Evolutionary conservation across 1,140 invertebrate species (phyloP).

Genomic region (Babylonia areolata): DNA sequence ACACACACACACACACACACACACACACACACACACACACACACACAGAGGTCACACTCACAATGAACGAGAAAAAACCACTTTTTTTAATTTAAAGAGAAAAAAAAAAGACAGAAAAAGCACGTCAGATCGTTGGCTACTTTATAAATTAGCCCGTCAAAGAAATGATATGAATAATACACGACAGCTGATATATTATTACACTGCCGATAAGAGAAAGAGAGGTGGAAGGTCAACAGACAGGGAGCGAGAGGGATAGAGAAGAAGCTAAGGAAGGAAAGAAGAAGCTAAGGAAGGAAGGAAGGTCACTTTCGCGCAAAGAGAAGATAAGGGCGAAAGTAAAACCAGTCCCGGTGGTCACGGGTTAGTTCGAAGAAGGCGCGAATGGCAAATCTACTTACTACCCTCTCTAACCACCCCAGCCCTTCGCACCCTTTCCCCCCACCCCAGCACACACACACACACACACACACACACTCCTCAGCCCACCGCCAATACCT

Average conservation of each 20-base stretch:
- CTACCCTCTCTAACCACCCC: not conserved
- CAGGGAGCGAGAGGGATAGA: not conserved
- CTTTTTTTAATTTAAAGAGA: too few species aligned
- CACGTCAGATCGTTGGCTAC: too few species aligned
- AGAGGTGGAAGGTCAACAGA: not conserved
- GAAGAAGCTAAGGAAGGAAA: not conserved
- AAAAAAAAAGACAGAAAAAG: too few species aligned
- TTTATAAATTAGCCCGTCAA: too few species aligned
- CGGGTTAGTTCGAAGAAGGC: not conserved
- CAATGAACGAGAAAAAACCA: too few species aligned
- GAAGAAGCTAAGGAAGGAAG: not conserved
- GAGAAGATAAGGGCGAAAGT: not conserved
- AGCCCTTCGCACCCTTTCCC: not conserved
- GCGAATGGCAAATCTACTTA: not conserved
- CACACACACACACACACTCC: not conserved
- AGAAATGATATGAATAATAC: too few species aligned
- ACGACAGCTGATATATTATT: too few species aligned
- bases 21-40: conserved; percentile 15
- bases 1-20: not conserved
- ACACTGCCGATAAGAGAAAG: too few species aligned
- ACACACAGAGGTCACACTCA: too few species aligned
- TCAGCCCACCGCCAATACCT: not conserved
- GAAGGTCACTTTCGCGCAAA: not conserved
- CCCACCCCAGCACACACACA: not conserved
- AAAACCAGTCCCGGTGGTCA: not conserved